Percentiles rank a stretch among this genome's conserved stretches.
phyloP scores from a whole-genome alignment of 1,140 invertebrate genomes.

The Mamestra configurata region DNA sequence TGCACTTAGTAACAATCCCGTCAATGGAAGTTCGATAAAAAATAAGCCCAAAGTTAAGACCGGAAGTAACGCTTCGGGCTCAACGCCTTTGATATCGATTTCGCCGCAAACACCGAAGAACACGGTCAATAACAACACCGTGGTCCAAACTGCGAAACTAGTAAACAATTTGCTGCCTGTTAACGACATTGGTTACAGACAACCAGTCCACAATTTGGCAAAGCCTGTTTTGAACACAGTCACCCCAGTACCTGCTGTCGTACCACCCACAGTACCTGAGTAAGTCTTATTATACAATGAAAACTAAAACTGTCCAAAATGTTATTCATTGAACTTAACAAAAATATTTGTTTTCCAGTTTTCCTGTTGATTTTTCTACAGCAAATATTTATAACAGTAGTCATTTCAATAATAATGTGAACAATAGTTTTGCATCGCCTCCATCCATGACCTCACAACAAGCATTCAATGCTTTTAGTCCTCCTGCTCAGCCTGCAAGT shows the following conservation, averaged over 20 bases:
- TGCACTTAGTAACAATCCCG: slow-evolving; percentile 60
- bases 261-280: slow-evolving; percentile 76
- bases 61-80: slow-evolving; percentile 60
- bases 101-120: slow-evolving; percentile 71
- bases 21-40: slow-evolving; percentile 77
- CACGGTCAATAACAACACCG: slow-evolving; percentile 68
- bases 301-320: neutral
- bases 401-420: slow-evolving; percentile 81
- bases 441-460: slow-evolving; percentile 59
- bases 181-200: slow-evolving; percentile 72
- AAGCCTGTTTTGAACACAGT: slow-evolving; percentile 65
- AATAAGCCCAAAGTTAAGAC: slow-evolving; percentile 76
- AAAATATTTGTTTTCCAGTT: slow-evolving; percentile 76
- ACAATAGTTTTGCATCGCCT: slow-evolving; percentile 71
- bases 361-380: slow-evolving; percentile 87
- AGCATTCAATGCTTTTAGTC: slow-evolving; percentile 74
- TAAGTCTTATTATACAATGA: slow-evolving; percentile 61
- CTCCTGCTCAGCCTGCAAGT: slow-evolving; percentile 70
- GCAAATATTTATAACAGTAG: slow-evolving; percentile 87
- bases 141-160: slow-evolving; percentile 72
- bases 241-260: slow-evolving; percentile 54
- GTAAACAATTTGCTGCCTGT: slow-evolving; percentile 67
- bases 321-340: neutral
- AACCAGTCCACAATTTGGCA: slow-evolving; percentile 72
- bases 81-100: slow-evolving; percentile 80